Conservation (phyloP, 1,140 invertebrate species). For the Phymorhynchus buccinoides region DNA sequence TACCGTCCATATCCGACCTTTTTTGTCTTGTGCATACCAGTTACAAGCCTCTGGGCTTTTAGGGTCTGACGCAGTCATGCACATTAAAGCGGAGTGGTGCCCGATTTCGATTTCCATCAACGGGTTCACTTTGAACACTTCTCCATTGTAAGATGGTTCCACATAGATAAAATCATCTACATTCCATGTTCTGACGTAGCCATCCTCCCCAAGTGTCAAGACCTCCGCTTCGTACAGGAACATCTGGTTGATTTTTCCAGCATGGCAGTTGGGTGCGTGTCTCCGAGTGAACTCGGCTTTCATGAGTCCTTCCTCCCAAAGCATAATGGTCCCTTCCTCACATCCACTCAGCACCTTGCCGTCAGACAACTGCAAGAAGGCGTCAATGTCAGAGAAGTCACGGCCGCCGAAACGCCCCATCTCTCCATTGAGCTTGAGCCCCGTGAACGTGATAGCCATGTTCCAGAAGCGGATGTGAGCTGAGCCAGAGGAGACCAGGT, state of each 20-base stretch:
- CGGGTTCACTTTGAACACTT: conserved; percentile 63
- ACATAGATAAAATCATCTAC: conserved; percentile 76
- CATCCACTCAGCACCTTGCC: conserved; percentile 88
- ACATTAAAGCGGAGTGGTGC: conserved; percentile 76
- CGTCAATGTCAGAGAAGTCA: conserved; percentile 87
- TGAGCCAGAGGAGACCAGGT: conserved; percentile 82
- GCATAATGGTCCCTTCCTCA: conserved; percentile 88
- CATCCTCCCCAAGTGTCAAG: conserved; percentile 81
- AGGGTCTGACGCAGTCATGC: conserved; percentile 3
- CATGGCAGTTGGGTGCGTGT: conserved; percentile 79
- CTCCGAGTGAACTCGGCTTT: conserved; percentile 76
- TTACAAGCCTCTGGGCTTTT: not conserved
- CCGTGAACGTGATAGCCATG: conserved; percentile 89
- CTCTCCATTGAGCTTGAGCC: conserved; percentile 86
- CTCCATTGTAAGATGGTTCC: not conserved
- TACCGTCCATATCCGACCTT: conserved; percentile 32
- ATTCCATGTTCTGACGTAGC: conserved; percentile 84
- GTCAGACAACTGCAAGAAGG: conserved; percentile 85
- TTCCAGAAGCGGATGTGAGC: conserved; percentile 93
- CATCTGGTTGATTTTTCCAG: conserved; percentile 81
- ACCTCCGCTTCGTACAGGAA: conserved; percentile 78
- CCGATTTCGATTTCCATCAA: conserved; percentile 84
- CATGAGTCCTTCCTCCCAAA: conserved; percentile 88
- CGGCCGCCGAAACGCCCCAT: conserved; percentile 89
- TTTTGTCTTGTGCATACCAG: conserved; percentile 45